These are phyloP conservation scores for Drosophila trapezifrons DNA, from an alignment of 1,140 invertebrate genomes.

Conservation along the genomic window DNA sequence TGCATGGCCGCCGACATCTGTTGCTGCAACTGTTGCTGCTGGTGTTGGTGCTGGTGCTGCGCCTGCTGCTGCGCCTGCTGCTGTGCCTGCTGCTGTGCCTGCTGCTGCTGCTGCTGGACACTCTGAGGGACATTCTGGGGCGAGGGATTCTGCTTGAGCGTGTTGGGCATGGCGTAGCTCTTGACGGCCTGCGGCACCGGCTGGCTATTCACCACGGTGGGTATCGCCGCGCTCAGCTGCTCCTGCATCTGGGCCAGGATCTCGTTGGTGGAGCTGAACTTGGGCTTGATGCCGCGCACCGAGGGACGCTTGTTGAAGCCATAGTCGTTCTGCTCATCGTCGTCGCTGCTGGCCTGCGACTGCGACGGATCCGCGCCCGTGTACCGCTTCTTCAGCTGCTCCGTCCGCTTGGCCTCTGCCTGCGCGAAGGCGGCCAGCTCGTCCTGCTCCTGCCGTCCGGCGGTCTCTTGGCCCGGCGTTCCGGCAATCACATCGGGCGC, in stretches of 20 bases:
- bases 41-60: slow-evolving; percentile 75
- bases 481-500: slow-evolving; percentile 91
- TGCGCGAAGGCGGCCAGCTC: slow-evolving; percentile 93
- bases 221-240: slow-evolving; percentile 87
- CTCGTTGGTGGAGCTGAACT: slow-evolving; percentile 89
- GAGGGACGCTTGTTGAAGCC: slow-evolving; percentile 94
- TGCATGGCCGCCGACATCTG: slow-evolving; percentile 73
- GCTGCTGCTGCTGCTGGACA: slow-evolving; percentile 37
- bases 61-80: slow-evolving; percentile 33
- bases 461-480: slow-evolving; percentile 86
- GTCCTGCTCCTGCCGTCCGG: slow-evolving; percentile 86
- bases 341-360: slow-evolving; percentile 86
- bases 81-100: slow-evolving; percentile 22
- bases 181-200: slow-evolving; percentile 74
- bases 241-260: slow-evolving; percentile 92
- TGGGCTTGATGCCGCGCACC: slow-evolving; percentile 88
- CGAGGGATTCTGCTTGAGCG: slow-evolving; percentile 73
- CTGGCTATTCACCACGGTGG: slow-evolving; percentile 74
- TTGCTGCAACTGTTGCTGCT: slow-evolving; percentile 68
- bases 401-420: slow-evolving; percentile 91
- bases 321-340: slow-evolving; percentile 94
- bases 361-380: slow-evolving; percentile 81
- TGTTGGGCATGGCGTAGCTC: slow-evolving; percentile 77
- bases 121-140: slow-evolving; percentile 74
- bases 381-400: slow-evolving; percentile 91